These are phyloP conservation scores for Amia ocellicauda DNA, from an alignment of 2,113 vertebrate species.

Conservation along the genomic window DNA sequence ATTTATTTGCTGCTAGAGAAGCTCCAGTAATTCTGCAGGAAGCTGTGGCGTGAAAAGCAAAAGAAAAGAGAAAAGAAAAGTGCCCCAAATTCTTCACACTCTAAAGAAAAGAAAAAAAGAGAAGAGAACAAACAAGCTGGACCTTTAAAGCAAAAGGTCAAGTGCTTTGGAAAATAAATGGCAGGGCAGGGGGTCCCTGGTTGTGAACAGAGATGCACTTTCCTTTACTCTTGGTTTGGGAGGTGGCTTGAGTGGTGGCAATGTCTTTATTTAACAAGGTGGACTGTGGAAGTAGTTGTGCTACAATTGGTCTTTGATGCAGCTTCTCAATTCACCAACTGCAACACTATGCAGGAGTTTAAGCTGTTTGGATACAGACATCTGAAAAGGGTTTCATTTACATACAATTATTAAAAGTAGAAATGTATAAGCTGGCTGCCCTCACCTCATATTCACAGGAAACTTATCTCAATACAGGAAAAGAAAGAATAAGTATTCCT, in stretches of 20 bases:
- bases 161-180: background rate
- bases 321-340: background rate
- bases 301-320: too few species aligned
- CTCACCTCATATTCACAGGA: too few species aligned
- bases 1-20: too few species aligned
- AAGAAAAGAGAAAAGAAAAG: background rate
- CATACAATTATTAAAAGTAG: background rate
- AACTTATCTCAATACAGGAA: too few species aligned
- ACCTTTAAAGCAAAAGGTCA: conserved; percentile 22
- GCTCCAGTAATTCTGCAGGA: too few species aligned
- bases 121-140: conserved; percentile 2
- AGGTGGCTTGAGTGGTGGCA: background rate
- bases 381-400: background rate
- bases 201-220: background rate
- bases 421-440: background rate
- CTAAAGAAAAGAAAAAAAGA: background rate
- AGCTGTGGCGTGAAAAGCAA: background rate
- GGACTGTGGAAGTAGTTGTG: too few species aligned
- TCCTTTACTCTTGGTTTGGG: background rate
- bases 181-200: background rate
- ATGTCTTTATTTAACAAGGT: background rate
- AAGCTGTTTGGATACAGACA: background rate
- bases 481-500: too few species aligned
- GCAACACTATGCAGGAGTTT: background rate
- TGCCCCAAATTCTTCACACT: conserved; percentile 1